phyloP scores from a whole-genome alignment of 1,140 invertebrate species.

The Glossosoma conforme region DNA sequence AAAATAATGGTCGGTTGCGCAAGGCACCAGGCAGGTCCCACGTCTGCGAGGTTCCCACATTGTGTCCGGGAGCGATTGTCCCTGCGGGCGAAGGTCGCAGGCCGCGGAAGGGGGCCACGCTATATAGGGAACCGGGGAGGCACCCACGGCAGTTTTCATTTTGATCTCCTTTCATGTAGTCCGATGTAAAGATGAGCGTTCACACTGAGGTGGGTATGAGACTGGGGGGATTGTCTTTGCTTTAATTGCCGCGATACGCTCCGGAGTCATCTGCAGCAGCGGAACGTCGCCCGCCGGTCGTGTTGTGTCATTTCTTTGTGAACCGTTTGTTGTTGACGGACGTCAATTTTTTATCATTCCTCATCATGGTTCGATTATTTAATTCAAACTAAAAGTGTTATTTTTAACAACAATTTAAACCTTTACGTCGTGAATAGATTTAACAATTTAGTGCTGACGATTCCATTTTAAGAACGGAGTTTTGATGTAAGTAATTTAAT shows the following conservation, averaged over 20 bases:
- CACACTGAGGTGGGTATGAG: conserved; percentile 28
- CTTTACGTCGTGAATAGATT: too few species aligned
- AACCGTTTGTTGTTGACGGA: background rate
- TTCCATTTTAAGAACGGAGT: too few species aligned
- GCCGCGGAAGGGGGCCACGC: conserved; percentile 20
- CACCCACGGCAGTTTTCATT: too few species aligned
- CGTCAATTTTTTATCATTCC: background rate
- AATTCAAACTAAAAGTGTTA: too few species aligned
- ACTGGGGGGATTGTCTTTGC: conserved; percentile 15
- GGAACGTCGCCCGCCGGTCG: conserved; percentile 6
- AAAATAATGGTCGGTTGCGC: conserved; percentile 23
- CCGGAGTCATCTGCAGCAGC: conserved; percentile 13
- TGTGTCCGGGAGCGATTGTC: conserved; percentile 6
- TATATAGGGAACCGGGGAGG: conserved; percentile 30
- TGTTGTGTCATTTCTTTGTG: conserved; percentile 1
- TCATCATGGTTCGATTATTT: too few species aligned
- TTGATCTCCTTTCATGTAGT: conserved; percentile 30
- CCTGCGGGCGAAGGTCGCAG: background rate
- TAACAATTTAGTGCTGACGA: too few species aligned
- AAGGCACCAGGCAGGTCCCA: conserved; percentile 21
- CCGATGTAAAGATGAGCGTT: conserved; percentile 26
- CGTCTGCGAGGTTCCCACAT: conserved; percentile 27
- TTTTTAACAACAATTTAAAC: too few species aligned
- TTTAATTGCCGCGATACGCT: conserved; percentile 18
- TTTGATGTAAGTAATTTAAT: too few species aligned